Evolutionary conservation across 2,888 invertebrate species (phyloP).

Genomic region (Synanthedon tipuliformis): DNA sequence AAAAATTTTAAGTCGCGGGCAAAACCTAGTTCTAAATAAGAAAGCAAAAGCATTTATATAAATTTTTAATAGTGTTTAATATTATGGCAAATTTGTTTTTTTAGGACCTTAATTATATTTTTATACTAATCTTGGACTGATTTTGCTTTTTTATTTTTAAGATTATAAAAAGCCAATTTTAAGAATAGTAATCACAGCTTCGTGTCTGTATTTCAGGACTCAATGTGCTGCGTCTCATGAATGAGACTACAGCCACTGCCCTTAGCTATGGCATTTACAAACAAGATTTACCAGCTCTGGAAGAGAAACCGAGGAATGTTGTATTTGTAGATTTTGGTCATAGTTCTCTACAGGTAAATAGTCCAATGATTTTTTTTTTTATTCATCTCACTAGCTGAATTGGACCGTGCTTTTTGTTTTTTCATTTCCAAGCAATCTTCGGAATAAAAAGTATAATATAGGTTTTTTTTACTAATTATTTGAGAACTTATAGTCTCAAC

Average conservation of each 20-base stretch:
- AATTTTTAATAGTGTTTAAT: no score
- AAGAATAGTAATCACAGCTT: conserved; percentile 2
- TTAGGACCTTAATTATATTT: background rate
- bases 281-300: conserved; percentile 90
- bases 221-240: conserved; percentile 94
- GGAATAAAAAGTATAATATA: no score
- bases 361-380: background rate
- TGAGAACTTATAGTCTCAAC: background rate
- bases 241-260: conserved; percentile 97
- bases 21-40: no score
- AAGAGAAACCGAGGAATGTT: conserved; percentile 91
- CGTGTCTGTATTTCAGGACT: conserved; percentile 65
- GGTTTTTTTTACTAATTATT: background rate
- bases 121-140: no score
- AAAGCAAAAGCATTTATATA: no score
- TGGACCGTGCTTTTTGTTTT: no score
- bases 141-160: background rate
- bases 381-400: no score
- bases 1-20: no score
- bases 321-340: conserved; percentile 98
- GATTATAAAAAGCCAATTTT: background rate
- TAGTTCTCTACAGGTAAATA: conserved; percentile 82
- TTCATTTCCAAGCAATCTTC: no score
- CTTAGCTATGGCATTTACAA: conserved; percentile 98
- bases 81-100: background rate